Percentiles rank a stretch among this genome's conserved stretches.
Evolutionary conservation across 2,113 vertebrate species (phyloP).

Genomic region (Oplegnathus fasciatus): DNA sequence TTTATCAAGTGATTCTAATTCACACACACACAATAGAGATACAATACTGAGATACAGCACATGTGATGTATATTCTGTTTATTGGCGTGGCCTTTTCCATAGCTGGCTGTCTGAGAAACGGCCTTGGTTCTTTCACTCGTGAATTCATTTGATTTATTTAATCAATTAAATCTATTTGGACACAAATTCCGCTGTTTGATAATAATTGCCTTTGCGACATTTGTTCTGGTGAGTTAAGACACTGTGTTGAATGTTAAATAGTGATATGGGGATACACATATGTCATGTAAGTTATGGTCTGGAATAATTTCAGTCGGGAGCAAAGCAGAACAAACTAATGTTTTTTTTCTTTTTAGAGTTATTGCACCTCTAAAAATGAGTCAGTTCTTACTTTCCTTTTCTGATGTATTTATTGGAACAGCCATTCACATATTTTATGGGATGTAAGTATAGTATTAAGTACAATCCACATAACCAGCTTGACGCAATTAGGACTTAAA

Average conservation of each 20-base stretch:
- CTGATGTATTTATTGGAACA: neutral
- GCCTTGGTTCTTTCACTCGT: neutral
- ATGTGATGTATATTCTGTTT: slow-evolving; percentile 2
- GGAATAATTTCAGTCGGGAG: neutral
- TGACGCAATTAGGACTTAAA: neutral
- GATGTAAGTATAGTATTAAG: neutral
- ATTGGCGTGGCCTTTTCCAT: neutral
- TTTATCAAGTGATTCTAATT: neutral
- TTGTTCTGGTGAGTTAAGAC: slow-evolving; percentile 14
- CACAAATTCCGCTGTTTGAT: neutral
- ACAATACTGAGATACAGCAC: neutral
- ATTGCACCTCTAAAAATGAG: slow-evolving; percentile 3
- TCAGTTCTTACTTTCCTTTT: neutral
- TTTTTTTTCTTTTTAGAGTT: neutral
- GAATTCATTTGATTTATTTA: slow-evolving; percentile 11
- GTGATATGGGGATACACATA: neutral
- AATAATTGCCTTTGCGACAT: neutral
- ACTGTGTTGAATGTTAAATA: slow-evolving; percentile 2
- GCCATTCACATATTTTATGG: neutral
- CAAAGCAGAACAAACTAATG: neutral
- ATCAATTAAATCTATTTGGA: neutral
- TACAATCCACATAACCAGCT: neutral
- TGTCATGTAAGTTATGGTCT: neutral
- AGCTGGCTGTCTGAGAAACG: neutral
- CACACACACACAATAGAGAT: neutral